phyloP scores from a whole-genome alignment of 2,797 vertebrate species.

The Ptychobarbus kaznakovi region DNA sequence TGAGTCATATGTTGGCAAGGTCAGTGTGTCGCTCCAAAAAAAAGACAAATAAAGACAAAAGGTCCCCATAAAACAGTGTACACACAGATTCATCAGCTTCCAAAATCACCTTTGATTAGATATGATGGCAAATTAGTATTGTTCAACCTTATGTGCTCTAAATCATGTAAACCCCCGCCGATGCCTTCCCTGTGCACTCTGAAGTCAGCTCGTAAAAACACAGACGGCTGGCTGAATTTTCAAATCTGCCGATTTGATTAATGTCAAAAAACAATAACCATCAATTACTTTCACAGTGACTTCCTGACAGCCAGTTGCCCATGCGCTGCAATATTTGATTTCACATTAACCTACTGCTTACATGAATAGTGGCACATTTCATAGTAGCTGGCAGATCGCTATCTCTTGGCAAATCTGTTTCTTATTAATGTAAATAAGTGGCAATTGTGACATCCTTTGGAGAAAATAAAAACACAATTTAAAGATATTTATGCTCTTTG shows the following conservation, averaged over 20 bases:
- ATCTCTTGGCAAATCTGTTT: constrained; percentile 39
- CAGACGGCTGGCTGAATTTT: constrained; percentile 33
- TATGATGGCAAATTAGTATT: constrained; percentile 36
- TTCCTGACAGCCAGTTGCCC: constrained; percentile 43
- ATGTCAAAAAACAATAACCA: constrained; percentile 41
- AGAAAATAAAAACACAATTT: constrained; percentile 8
- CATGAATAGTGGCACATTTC: constrained; percentile 42
- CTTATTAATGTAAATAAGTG: constrained; percentile 46
- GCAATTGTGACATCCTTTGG: constrained; percentile 7
- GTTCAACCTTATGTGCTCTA: constrained; percentile 25
- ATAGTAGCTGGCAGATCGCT: constrained; percentile 32
- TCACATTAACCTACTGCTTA: constrained; percentile 42
- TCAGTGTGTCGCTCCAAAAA: neutral
- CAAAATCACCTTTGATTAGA: neutral
- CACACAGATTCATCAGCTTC: constrained; percentile 4
- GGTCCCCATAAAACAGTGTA: neutral
- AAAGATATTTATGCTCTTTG: constrained; percentile 11
- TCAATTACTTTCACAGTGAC: constrained; percentile 24
- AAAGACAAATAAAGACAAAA: neutral
- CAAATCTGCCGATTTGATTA: constrained; percentile 41
- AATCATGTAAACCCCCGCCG: constrained; percentile 33
- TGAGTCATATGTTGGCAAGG: neutral
- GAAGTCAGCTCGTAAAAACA: constrained; percentile 32
- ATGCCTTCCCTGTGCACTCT: constrained; percentile 24
- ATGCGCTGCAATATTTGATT: constrained; percentile 38